These are phyloP conservation scores for Calcarius ornatus DNA, from an alignment of 2,113 vertebrate species.

Conservation along the genomic window DNA sequence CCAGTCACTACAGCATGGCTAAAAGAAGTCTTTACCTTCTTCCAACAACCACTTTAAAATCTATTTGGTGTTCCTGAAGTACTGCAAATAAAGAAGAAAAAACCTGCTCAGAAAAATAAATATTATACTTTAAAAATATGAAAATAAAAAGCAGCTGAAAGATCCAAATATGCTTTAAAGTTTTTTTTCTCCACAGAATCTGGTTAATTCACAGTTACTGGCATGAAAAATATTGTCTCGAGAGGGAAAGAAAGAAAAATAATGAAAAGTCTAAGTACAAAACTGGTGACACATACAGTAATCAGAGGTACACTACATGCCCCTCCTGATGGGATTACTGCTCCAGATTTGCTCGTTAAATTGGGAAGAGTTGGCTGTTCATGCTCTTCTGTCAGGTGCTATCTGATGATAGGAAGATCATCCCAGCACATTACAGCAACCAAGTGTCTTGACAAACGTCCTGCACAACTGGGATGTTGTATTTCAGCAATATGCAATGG, in stretches of 20 bases:
- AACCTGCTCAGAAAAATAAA: neutral
- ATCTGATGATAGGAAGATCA: neutral
- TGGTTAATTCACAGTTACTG: neutral
- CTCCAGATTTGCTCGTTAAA: conserved; percentile 38
- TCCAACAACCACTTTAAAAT: neutral
- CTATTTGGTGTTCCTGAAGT: neutral
- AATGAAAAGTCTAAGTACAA: neutral
- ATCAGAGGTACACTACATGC: neutral
- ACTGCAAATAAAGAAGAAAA: neutral
- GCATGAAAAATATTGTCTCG: neutral
- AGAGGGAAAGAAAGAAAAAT: neutral
- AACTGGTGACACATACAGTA: neutral
- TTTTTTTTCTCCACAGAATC: neutral
- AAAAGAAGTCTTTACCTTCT: neutral
- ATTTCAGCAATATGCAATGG: neutral
- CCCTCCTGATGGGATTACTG: conserved; percentile 1
- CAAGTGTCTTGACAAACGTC: neutral
- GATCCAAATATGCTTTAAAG: neutral
- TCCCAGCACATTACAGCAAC: neutral
- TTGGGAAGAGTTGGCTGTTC: neutral
- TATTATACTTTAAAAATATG: neutral
- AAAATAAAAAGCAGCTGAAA: neutral
- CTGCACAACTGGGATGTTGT: neutral
- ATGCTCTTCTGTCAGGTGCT: conserved; percentile 19
- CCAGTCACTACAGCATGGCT: neutral